Conservation (phyloP, 2,888 invertebrate genomes). For the Salticus scenicus region DNA sequence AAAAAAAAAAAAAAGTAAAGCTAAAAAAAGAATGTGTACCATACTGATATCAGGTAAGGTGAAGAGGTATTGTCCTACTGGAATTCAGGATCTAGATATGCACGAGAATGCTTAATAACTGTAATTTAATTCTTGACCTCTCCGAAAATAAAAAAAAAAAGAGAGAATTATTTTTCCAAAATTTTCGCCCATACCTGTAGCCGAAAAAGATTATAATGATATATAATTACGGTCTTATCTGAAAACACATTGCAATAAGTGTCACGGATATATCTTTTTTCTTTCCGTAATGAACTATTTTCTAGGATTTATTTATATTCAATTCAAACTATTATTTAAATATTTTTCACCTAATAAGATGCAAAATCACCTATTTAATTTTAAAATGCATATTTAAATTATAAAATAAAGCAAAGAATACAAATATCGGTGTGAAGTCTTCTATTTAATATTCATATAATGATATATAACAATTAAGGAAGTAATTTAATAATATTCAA, state of each 20-base stretch:
- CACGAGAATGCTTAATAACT: slow-evolving; percentile 5
- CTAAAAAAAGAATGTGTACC: neutral
- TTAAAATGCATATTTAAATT: no score
- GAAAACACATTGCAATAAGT: neutral
- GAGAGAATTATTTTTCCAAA: neutral
- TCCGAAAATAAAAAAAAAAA: neutral
- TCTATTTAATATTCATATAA: no score
- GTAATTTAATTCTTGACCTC: slow-evolving; percentile 4
- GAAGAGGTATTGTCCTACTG: neutral
- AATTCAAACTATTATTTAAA: no score
- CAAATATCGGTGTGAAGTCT: no score
- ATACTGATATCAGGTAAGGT: neutral
- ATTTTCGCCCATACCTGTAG: neutral
- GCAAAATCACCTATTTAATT: no score
- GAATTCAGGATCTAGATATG: slow-evolving; percentile 1
- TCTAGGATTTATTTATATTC: no score
- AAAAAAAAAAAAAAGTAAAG: no score
- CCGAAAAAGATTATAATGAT: neutral
- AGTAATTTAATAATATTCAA: no score
- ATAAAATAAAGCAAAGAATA: no score
- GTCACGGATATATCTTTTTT: neutral
- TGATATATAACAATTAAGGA: no score
- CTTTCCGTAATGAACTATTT: no score
- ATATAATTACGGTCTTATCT: neutral
- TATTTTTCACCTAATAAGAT: no score